Base-by-base conservation (phyloP, 2,113 vertebrate species). In the Orycteropus afer region DNA sequence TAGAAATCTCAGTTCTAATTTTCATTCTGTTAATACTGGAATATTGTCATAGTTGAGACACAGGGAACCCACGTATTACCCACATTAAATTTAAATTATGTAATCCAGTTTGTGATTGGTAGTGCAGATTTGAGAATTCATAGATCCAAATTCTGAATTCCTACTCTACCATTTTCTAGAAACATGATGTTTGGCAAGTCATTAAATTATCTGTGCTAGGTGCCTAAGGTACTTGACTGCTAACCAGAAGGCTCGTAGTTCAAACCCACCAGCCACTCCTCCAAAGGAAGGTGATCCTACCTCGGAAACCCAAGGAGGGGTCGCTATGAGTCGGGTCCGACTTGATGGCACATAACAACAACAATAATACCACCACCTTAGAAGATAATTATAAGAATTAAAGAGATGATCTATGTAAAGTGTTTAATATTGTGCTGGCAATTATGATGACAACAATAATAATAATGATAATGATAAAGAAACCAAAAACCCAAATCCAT, bases 21-120 rank as follows among this genome's bases (percentile, higher is more conserved):
- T n/a, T n/a, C n/a, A n/a, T n/a, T n/a, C n/a, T n/a, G n/a, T 15
- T 20, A 7, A 5, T 4, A n/a, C 0, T 69, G 63, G 25, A 49
- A 47, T 0, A 3, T 0, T 17, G 12, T 11, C 86, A 45, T 0
- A 3, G 13, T 2, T 3, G 42, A 49, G 7, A 22, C 7, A 18
- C 7, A 6, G 27, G 27, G 42, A 37, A 71, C 4, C 25, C 12
- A 20, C 37, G 0, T 15, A n/a, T n/a, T n/a, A n/a, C n/a, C n/a
- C n/a, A n/a, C n/a, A n/a, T n/a, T n/a, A 61, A n/a, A 34, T 17
- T 34, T 53, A 34, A 69, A 74, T 4, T 5, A 22, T 3, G 2
- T 20, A 81, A 42, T 1, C 29, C 40, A 25, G 34, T 40, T 3
- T 34, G 42, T 10, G 29, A 95, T 0, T 32, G 51, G 25, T 15